Conservation (phyloP, 1,140 invertebrate genomes). For the Elysia chlorotica region DNA sequence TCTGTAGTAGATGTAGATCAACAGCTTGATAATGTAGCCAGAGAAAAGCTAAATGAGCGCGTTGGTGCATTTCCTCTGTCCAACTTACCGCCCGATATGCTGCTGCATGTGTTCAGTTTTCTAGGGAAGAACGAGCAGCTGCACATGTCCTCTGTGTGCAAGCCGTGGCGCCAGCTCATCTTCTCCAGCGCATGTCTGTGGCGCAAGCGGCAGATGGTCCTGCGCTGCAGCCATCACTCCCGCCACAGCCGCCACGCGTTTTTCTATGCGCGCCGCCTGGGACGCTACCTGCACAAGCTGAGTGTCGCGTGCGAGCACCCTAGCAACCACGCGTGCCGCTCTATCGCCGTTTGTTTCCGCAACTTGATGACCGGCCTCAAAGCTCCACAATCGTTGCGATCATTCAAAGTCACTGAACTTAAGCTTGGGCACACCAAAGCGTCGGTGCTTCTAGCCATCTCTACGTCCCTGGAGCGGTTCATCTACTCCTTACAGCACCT, state of each 20-base stretch:
- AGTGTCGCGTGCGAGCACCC: neutral
- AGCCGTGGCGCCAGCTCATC: neutral
- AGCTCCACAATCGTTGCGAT: neutral
- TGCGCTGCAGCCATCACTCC: neutral
- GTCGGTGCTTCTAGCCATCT: neutral
- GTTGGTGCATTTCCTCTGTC: too few relatives aligned
- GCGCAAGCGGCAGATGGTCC: neutral
- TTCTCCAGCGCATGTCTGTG: neutral
- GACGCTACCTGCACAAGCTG: neutral
- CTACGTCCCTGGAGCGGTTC: neutral
- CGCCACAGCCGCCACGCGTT: neutral
- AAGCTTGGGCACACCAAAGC: neutral
- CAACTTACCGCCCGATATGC: neutral
- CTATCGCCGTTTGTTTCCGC: neutral
- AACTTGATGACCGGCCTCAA: slow-evolving; percentile 2
- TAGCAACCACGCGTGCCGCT: neutral
- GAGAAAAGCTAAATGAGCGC: too few relatives aligned
- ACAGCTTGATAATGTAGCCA: too few relatives aligned
- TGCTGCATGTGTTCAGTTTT: neutral
- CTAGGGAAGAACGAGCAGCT: neutral
- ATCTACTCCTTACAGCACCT: neutral
- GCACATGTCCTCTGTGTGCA: neutral
- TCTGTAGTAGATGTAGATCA: too few relatives aligned
- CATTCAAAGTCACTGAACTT: slow-evolving; percentile 2
- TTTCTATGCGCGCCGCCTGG: neutral